Evolutionary conservation across 2,797 vertebrate genomes (phyloP), one percentile per base, ranked within the genome.

Genomic region (Gymnothorax reevesii): DNA sequence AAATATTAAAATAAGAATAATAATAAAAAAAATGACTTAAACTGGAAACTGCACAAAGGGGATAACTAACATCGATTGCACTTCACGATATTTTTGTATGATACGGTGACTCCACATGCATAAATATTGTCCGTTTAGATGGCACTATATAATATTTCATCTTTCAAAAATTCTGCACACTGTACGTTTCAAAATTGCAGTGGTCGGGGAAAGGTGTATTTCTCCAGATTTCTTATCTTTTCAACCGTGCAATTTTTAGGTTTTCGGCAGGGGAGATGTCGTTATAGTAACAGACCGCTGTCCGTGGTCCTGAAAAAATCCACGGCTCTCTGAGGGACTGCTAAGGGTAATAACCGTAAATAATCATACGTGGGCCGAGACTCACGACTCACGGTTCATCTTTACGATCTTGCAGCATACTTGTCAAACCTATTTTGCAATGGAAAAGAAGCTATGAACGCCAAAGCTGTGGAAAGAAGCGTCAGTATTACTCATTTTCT

Each of bases 271-370:
- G 75, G 9, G 22, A 54, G 75, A 54, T n/a, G 15, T 8, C 17
- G 75, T 27, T 79, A 10, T 20, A 54, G 10, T 54, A 10, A 55
- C 5, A 15, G 17, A 83, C 27, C 86, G 86, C 86, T 87, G 82
- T 87, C 86, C 86, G 82, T 87, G 82, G 86, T 87, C 5, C 82
- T 87, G 86, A 66, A 87, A n/a, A 17, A 73, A 8, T 60, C 66
- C 33, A 57, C 54, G 25, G 55, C 52, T 4, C 33, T 49, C 25
- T 42, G 0, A 7, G 8, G 17, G 2, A 64, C 42, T 10, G 59
- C 33, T 84, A 52, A 49, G 17, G 42, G 57, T 49, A 25, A 57
- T 8, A 57, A 59, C 54, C 55, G 52, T 55, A 4, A 7, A 2
- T 57, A 54, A 54, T 54, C 20, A 7, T 54, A 17, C 22, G 75